Conservation (phyloP, 2,888 invertebrate species). For the Troilus luridus region DNA sequence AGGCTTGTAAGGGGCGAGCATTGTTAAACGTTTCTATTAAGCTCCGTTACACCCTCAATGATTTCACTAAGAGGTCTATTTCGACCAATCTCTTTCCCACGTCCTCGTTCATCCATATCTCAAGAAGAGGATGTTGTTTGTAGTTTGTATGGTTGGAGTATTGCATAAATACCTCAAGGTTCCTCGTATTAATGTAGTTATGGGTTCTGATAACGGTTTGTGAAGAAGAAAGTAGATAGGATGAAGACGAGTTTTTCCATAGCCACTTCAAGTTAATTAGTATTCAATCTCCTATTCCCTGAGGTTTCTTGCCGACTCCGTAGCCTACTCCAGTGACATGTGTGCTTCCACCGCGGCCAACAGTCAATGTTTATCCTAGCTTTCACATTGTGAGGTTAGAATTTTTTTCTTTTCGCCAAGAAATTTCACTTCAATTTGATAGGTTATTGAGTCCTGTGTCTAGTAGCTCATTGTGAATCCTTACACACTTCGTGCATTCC, state of each 20-base stretch:
- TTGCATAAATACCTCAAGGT: background rate
- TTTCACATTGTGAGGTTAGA: slow-evolving; percentile 1
- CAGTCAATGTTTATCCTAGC: background rate
- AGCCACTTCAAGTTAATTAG: background rate
- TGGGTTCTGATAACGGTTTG: background rate
- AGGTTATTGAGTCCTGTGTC: background rate
- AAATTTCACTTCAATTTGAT: background rate
- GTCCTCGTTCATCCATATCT: background rate
- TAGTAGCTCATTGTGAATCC: background rate
- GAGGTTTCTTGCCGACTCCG: background rate
- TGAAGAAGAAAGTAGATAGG: background rate
- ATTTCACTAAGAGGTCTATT: background rate
- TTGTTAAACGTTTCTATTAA: slow-evolving; percentile 26
- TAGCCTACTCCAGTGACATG: background rate
- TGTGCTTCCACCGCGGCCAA: background rate
- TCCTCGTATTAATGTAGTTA: background rate
- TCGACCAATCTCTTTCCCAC: background rate
- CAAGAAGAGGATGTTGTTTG: background rate
- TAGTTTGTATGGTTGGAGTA: background rate
- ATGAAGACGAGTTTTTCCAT: background rate
- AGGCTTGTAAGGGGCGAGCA: background rate
- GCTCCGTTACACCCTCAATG: background rate
- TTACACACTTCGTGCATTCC: background rate
- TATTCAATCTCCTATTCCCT: background rate
- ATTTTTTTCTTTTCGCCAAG: background rate